A percentile compares a stretch with the other conserved stretches of the same genome.
Conservation (phyloP, 1,140 invertebrate species). For the Papilio helenus region DNA sequence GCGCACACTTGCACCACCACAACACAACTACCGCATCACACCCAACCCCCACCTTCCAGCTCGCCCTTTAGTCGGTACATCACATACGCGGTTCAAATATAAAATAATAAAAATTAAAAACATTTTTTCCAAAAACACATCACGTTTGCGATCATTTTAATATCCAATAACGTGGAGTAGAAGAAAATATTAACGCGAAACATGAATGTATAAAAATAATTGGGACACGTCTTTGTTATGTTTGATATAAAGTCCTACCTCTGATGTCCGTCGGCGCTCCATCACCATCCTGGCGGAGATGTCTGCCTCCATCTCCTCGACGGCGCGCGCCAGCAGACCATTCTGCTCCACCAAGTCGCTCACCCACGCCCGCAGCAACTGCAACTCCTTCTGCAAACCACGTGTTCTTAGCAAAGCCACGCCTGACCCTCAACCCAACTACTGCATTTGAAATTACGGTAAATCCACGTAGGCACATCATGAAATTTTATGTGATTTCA, state of each 20-base stretch:
- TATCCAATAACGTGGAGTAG: too few relatives aligned
- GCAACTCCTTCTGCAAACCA: slow-evolving; percentile 59
- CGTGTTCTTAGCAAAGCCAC: not conserved
- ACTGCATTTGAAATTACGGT: too few relatives aligned
- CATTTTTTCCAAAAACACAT: too few relatives aligned
- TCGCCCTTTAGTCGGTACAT: not conserved
- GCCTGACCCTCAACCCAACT: not conserved
- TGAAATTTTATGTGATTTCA: too few relatives aligned
- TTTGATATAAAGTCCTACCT: slow-evolving; percentile 50
- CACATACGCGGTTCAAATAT: too few relatives aligned
- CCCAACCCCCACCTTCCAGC: not conserved
- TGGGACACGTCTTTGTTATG: not conserved
- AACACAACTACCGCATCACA: not conserved
- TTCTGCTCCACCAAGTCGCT: slow-evolving; percentile 72
- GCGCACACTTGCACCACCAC: slow-evolving; percentile 19
- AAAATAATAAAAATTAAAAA: too few relatives aligned
- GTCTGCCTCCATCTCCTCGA: slow-evolving; percentile 67
- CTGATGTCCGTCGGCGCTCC: slow-evolving; percentile 57
- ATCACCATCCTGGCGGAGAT: slow-evolving; percentile 54
- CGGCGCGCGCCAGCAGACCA: slow-evolving; percentile 62
- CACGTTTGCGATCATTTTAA: not conserved
- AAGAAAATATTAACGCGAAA: not conserved
- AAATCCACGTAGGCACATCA: too few relatives aligned
- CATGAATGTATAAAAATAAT: not conserved
- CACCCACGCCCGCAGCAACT: slow-evolving; percentile 69